These are phyloP conservation scores for Adelphocoris suturalis DNA, from an alignment of 2,888 invertebrate species.

Conservation along the genomic window DNA sequence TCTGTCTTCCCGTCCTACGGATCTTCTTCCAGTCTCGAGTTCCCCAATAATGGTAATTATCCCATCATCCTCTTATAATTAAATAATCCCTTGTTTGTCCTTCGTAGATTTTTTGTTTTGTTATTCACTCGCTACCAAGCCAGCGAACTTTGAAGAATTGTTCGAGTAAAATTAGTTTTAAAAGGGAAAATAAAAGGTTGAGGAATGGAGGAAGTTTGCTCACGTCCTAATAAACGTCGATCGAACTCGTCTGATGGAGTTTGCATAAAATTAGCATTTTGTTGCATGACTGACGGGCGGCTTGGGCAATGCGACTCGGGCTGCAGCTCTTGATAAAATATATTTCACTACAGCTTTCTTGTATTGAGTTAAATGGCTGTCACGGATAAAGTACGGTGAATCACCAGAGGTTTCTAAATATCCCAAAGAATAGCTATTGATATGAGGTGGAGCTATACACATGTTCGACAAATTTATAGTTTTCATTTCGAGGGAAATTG, in stretches of 20 bases:
- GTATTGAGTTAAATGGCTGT: not conserved
- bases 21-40: not conserved
- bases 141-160: not conserved
- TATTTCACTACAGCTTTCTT: not conserved
- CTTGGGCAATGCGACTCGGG: not conserved
- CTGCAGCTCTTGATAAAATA: conserved; percentile 3
- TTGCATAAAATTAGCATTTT: not conserved
- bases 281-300: conserved; percentile 28
- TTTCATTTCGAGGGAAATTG: too few relatives aligned
- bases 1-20: conserved; percentile 23
- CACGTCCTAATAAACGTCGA: conserved; percentile 29
- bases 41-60: conserved; percentile 19
- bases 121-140: not conserved
- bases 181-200: not conserved
- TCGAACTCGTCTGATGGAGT: conserved; percentile 7
- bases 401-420: too few relatives aligned
- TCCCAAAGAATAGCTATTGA: too few relatives aligned
- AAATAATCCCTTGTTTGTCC: conserved; percentile 20
- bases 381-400: not conserved
- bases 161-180: not conserved
- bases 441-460: too few relatives aligned
- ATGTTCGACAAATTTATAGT: too few relatives aligned
- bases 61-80: conserved; percentile 20
- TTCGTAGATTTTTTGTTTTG: not conserved
- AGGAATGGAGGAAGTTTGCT: not conserved